Evolutionary conservation across 2,888 invertebrate genomes (phyloP).

Genomic region (Cheilosia impressa): DNA sequence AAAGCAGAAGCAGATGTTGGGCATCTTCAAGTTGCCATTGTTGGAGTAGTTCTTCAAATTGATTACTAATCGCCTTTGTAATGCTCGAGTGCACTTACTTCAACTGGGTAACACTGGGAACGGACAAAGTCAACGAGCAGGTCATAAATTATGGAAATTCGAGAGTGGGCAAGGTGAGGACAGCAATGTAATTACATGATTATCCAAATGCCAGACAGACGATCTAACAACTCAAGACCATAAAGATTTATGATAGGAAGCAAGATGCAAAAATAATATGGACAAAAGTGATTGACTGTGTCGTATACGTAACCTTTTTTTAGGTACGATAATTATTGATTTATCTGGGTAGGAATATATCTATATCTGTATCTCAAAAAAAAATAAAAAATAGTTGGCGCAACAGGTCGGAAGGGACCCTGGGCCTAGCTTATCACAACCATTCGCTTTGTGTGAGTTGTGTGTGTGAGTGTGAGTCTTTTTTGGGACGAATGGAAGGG

Average conservation of each 20-base stretch:
- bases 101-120: background rate
- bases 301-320: too few relatives aligned
- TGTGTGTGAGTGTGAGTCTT: too few relatives aligned
- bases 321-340: too few relatives aligned
- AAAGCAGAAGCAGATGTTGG: slow-evolving; percentile 1
- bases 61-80: background rate
- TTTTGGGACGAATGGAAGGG: too few relatives aligned
- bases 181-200: background rate
- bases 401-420: too few relatives aligned
- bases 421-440: too few relatives aligned
- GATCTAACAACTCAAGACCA: background rate
- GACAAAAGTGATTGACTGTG: too few relatives aligned
- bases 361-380: too few relatives aligned
- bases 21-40: background rate
- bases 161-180: background rate
- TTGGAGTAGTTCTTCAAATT: background rate
- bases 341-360: too few relatives aligned
- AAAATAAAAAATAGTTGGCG: too few relatives aligned
- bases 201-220: background rate
- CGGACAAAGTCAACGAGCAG: background rate
- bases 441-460: too few relatives aligned
- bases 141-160: slow-evolving; percentile 4
- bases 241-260: background rate
- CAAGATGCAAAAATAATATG: background rate
- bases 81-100: background rate